Evolutionary conservation across 1,140 invertebrate genomes (phyloP).

Genomic region (Cylas formicarius): DNA sequence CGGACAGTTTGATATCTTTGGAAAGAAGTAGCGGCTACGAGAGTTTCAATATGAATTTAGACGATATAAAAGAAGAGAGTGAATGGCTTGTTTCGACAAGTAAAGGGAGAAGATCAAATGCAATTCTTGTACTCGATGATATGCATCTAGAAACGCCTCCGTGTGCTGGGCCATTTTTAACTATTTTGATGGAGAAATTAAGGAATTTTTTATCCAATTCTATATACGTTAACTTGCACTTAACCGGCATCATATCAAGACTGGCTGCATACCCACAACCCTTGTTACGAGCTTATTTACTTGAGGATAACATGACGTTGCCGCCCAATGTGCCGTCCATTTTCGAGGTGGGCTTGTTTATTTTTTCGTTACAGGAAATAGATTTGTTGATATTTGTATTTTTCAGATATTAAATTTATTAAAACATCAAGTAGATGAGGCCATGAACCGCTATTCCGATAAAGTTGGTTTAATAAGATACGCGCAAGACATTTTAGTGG

Average conservation of each 20-base stretch:
- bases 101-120: constrained; percentile 22
- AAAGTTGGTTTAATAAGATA: constrained; percentile 61
- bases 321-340: constrained; percentile 86
- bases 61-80: constrained; percentile 39
- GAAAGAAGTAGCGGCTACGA: constrained; percentile 80
- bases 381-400: no score
- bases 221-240: constrained; percentile 78
- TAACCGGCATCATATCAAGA: constrained; percentile 80
- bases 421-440: constrained; percentile 79
- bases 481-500: constrained; percentile 67
- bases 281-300: constrained; percentile 75
- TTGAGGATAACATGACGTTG: constrained; percentile 79
- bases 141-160: constrained; percentile 27
- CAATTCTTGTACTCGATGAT: constrained; percentile 17
- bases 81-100: constrained; percentile 42
- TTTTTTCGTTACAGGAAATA: constrained; percentile 7
- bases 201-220: constrained; percentile 80
- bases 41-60: constrained; percentile 63
- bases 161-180: constrained; percentile 71
- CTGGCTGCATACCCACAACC: constrained; percentile 84
- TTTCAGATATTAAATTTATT: constrained; percentile 44
- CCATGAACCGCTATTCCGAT: constrained; percentile 64
- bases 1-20: constrained; percentile 59
- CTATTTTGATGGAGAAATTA: constrained; percentile 71
- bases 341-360: constrained; percentile 62